phyloP scores from a whole-genome alignment of 2,113 vertebrate species.

The Sander vitreus region DNA sequence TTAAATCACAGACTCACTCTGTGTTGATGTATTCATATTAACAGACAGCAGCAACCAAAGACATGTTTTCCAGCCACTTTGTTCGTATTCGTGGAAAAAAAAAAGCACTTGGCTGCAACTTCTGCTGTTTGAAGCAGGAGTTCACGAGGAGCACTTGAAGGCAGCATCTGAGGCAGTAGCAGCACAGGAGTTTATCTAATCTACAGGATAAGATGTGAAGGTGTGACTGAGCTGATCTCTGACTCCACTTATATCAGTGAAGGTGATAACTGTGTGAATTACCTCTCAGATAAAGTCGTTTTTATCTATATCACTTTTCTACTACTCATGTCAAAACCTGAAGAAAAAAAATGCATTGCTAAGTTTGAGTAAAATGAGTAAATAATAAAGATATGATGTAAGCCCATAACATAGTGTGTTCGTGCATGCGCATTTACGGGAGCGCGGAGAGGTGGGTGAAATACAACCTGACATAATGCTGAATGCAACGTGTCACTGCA shows the following conservation, averaged over 20 bases:
- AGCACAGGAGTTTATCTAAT: conserved; percentile 32
- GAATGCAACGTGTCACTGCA: conserved; percentile 78
- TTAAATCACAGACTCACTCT: too few species aligned
- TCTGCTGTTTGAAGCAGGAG: background rate
- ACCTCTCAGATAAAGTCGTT: background rate
- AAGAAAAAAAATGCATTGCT: fast-evolving
- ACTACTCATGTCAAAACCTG: background rate
- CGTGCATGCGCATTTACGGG: background rate
- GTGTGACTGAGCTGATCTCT: background rate
- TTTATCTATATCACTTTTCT: background rate
- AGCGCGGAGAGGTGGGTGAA: background rate
- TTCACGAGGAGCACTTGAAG: conserved; percentile 40
- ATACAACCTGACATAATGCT: conserved; percentile 8
- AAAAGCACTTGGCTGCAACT: too few species aligned
- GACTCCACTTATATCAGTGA: background rate
- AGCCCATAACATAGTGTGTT: background rate
- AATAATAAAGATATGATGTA: background rate
- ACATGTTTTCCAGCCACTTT: too few species aligned
- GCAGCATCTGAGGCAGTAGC: conserved; percentile 27
- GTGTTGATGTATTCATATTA: too few species aligned
- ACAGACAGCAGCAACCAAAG: too few species aligned
- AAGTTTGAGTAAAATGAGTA: background rate
- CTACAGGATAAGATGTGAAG: background rate
- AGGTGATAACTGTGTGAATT: background rate
- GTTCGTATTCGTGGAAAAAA: too few species aligned